Percentiles rank a stretch among this genome's conserved stretches.
Conservation (phyloP, 92 coral and sea anemone genomes). For the Chrysogorgia sp. region DNA sequence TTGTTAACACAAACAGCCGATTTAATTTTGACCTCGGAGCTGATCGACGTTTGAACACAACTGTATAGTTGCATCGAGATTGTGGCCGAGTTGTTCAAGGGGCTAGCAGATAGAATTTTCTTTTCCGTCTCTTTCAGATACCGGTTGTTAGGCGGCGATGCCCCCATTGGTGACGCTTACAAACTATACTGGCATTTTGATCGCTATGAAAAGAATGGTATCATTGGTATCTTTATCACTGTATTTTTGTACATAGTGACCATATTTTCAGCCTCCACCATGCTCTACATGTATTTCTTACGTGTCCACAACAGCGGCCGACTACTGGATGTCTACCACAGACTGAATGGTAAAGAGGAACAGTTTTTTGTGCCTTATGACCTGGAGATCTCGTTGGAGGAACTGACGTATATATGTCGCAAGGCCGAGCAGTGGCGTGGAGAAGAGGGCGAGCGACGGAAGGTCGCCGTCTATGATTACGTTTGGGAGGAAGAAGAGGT, state of each 20-base stretch:
- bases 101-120: not conserved
- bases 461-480: slow-evolving; percentile 93
- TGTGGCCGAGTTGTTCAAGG: too few relatives aligned
- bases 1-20: too few relatives aligned
- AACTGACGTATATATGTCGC: slow-evolving; percentile 82
- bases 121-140: slow-evolving; percentile 50
- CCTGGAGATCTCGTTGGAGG: slow-evolving; percentile 90
- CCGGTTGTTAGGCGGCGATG: slow-evolving; percentile 75
- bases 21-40: too few relatives aligned
- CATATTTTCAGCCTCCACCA: slow-evolving; percentile 79
- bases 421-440: slow-evolving; percentile 98
- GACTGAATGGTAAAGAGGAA: slow-evolving; percentile 89
- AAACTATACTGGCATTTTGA: slow-evolving; percentile 98
- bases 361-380: slow-evolving; percentile 90
- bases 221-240: slow-evolving; percentile 89
- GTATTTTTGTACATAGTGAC: slow-evolving; percentile 91
- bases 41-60: too few relatives aligned
- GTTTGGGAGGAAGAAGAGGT: slow-evolving; percentile 99
- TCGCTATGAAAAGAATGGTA: slow-evolving; percentile 92
- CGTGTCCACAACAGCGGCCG: slow-evolving; percentile 94
- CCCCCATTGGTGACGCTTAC: slow-evolving; percentile 95
- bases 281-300: slow-evolving; percentile 92
- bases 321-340: slow-evolving; percentile 84
- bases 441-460: slow-evolving; percentile 95
- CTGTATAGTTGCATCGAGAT: too few relatives aligned